These are phyloP conservation scores for Kryptolebias marmoratus DNA, from an alignment of 2,113 vertebrate genomes.

Conservation along the genomic window DNA sequence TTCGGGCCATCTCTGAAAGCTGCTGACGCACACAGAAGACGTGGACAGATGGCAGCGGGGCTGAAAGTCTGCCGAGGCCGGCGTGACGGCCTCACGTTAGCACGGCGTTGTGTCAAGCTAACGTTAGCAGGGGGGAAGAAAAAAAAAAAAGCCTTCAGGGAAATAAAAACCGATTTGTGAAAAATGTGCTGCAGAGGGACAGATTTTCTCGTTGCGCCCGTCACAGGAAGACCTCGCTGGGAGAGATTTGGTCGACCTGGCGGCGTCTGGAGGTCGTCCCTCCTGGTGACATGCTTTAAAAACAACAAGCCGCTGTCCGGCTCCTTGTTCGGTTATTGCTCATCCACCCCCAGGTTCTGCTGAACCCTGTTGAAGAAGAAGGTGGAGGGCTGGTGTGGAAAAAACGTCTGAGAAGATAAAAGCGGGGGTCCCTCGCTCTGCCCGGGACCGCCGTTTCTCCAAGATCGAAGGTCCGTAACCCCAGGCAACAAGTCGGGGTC, in stretches of 20 bases:
- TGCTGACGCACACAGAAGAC: constrained; percentile 61
- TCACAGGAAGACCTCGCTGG: constrained; percentile 56
- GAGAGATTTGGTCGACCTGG: constrained; percentile 47
- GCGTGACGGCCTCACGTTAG: constrained; percentile 29
- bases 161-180: constrained; percentile 32
- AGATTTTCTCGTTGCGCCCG: constrained; percentile 30
- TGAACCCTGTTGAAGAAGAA: constrained; percentile 46
- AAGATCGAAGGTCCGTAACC: constrained; percentile 39
- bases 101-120: constrained; percentile 46
- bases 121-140: constrained; percentile 17
- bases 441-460: constrained; percentile 20
- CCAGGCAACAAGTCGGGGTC: constrained; percentile 40
- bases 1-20: constrained; percentile 50
- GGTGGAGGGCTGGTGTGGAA: constrained; percentile 58
- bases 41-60: constrained; percentile 60
- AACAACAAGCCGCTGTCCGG: constrained; percentile 41
- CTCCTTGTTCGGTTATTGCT: constrained; percentile 79
- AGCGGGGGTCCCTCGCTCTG: constrained; percentile 30
- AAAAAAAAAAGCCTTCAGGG: constrained; percentile 31
- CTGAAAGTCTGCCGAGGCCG: constrained; percentile 40
- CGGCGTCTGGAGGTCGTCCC: constrained; percentile 22
- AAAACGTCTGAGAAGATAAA: constrained; percentile 40
- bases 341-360: constrained; percentile 65
- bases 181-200: constrained; percentile 39
- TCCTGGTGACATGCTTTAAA: constrained; percentile 50